Evolutionary conservation across 2,797 vertebrate species (phyloP), one percentile per base, ranked within the genome.

Genomic region (Clamator glandarius): DNA sequence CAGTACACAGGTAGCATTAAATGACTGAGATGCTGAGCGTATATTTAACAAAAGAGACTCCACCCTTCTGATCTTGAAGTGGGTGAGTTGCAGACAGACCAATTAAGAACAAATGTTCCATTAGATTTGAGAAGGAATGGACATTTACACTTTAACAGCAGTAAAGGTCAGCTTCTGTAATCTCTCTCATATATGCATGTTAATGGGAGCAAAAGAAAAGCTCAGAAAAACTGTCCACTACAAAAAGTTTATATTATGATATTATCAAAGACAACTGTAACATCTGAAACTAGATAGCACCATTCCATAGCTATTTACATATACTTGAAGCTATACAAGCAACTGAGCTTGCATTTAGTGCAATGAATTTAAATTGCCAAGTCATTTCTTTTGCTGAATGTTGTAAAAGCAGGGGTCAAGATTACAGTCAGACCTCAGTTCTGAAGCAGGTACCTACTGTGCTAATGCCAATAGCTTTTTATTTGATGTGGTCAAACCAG

Each of bases 401-500:
- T 36, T 78, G 51, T 41, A 92, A 62, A 93, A 90, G 79, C 62
- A 72, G 70, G 78, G 76, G 90, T 95, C 92, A 96, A 85, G 87
- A 91, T 55, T 95, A 84, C 35, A 96, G 82, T 66, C 77, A 78
- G 63, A 92, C 52, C 89, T 77, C 79, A 91, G 63, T 92, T 93
- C 77, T 87, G 36, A 33, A 94, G 77, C 67, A 92, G 63, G 70
- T 90, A 93, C 23, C 61, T 89, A 90, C 58, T 95, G 93, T 95
- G 61, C 58, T 84, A 88, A 89, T 88, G 93, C 77, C 90, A 94
- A 46, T 11, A 82, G 69, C 21, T 92, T 92, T 93, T 92, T 89
- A 92, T 95, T 94, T 96, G 85, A 96, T 89, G 72, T 80, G 50
- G 68, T 91, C 81, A 93, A 84, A 94, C 80, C 35, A 76, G 36